Conservation (phyloP, 2,113 vertebrate species). For the Antigone vipio region DNA sequence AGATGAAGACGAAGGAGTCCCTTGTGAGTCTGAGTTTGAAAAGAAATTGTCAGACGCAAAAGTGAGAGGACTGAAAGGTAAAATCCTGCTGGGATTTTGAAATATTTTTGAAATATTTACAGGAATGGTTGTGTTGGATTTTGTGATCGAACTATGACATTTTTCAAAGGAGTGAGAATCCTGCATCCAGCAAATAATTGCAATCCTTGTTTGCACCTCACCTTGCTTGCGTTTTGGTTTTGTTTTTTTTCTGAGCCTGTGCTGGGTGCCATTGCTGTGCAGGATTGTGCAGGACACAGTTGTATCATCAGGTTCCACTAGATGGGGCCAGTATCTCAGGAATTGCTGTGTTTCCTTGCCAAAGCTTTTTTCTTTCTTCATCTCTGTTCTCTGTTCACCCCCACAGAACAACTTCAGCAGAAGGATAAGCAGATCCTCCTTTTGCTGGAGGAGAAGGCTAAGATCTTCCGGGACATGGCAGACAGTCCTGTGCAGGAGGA, state of each 20-base stretch:
- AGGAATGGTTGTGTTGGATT: neutral
- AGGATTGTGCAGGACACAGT: neutral
- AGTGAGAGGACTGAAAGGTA: conserved; percentile 92
- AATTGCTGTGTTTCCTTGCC: fast-evolving
- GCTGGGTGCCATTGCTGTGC: neutral
- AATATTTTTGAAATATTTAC: neutral
- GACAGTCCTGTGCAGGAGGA: conserved; percentile 78
- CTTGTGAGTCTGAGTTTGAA: conserved; percentile 94
- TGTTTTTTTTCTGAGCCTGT: neutral
- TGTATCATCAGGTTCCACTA: conserved; percentile 31
- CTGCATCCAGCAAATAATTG: neutral
- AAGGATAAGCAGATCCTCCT: conserved; percentile 92
- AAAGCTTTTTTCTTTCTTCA: neutral
- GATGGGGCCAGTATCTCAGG: conserved; percentile 29
- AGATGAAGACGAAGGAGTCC: conserved; percentile 96
- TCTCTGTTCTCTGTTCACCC: neutral
- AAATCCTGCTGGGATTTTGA: neutral
- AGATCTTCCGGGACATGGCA: conserved; percentile 89
- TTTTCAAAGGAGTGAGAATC: neutral
- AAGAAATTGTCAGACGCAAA: conserved; percentile 86
- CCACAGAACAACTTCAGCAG: conserved; percentile 86
- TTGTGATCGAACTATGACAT: neutral
- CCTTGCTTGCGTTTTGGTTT: neutral
- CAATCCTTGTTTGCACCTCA: neutral
- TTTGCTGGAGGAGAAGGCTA: conserved; percentile 90